Evolutionary conservation across 23 tunicate species (phyloP).

Genomic region (Styela clava): DNA sequence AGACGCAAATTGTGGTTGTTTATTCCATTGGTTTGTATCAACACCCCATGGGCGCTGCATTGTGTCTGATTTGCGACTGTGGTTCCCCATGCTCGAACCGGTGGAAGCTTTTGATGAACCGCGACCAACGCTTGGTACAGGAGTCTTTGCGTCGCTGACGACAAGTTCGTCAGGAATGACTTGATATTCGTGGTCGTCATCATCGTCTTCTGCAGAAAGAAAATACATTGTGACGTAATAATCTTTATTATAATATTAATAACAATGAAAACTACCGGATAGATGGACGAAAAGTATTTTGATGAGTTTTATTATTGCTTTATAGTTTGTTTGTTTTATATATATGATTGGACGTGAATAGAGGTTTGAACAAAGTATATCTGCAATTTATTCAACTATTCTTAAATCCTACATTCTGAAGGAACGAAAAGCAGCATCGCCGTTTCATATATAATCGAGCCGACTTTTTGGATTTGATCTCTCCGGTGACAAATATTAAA

Average conservation of each 20-base stretch:
- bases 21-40: slow-evolving; percentile 1
- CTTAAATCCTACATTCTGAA: too few species aligned
- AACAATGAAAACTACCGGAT: not conserved
- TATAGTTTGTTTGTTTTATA: too few species aligned
- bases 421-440: too few species aligned
- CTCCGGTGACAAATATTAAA: too few species aligned
- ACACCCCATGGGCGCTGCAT: slow-evolving; percentile 37
- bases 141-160: slow-evolving; percentile 10
- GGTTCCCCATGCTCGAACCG: slow-evolving; percentile 57
- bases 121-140: slow-evolving; percentile 5
- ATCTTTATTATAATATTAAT: too few species aligned
- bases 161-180: slow-evolving; percentile 56
- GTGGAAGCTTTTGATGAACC: slow-evolving; percentile 70
- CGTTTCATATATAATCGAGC: too few species aligned
- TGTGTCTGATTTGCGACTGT: slow-evolving; percentile 50
- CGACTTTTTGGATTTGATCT: too few species aligned
- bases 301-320: not conserved
- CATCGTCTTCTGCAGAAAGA: slow-evolving; percentile 32
- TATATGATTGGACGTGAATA: too few species aligned
- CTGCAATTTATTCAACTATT: too few species aligned
- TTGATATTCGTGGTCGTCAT: slow-evolving; percentile 95
- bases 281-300: not conserved
- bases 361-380: too few species aligned
- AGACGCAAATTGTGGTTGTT: not conserved
- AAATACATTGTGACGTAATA: not conserved